Base-by-base conservation (phyloP, 1,140 invertebrate genomes). In the Nixonia krombeini region DNA sequence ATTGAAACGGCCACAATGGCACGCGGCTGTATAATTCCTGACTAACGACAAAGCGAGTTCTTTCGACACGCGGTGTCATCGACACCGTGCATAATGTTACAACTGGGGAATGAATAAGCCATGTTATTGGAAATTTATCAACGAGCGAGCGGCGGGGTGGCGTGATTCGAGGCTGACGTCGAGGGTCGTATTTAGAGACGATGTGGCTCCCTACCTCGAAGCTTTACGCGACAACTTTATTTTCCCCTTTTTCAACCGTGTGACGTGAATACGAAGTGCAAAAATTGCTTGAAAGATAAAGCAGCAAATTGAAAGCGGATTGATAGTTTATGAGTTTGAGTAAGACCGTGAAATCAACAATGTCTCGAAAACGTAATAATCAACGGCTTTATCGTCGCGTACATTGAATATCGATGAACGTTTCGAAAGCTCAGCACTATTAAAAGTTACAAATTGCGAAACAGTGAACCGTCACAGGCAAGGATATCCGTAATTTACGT, bases 1-100 rank as follows among this genome's bases (percentile, higher is more conserved):
- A 38, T 46, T 23, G 26, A 53, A 56, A 46, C 52, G 51, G 47
- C 55, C 58, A 31, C 57, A 45, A 41, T 67, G 61, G 42, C 56
- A 52, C 51, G 51, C 51, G 40, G 28, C 51, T 51, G 56, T 53
- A 49, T 50, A 65, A 65, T 65, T 51, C 53, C 23, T 38, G 28
- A n/a, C n/a, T 45, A 50, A 64, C 49, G 40, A 31, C 57, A 33
- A 49, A 58, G 61, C 55, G 51, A 28, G 53, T 45, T 64, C 55
- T 67, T 71, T 38, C 63, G 45, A 67, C 63, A 64, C 23, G 38
- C 28, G 35, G 18, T 37, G 40, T 58, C 57, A 58, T 50, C 33
- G 33, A 35, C 12, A 13, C 33, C 13, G n/a, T 35, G 1, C 5
- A 13, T 13, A 13, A n/a, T n/a, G n/a, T n/a, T n/a, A n/a, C n/a